A percentile compares a stretch with the other conserved stretches of the same genome.
Evolutionary conservation across 2,113 vertebrate genomes (phyloP).

Genomic region (Dinomys branickii): DNA sequence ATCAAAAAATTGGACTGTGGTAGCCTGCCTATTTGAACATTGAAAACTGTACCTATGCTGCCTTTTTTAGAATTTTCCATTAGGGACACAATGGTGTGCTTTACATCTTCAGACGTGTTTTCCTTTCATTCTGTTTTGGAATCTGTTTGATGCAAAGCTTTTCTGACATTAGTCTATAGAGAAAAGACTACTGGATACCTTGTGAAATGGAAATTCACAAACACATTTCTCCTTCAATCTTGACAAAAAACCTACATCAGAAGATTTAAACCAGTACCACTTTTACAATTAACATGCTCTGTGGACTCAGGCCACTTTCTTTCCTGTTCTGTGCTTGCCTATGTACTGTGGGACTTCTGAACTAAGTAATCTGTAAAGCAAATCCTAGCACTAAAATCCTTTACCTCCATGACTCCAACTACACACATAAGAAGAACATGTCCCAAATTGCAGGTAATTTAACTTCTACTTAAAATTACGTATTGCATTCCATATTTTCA

Average conservation of each 20-base stretch:
- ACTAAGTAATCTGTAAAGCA: neutral
- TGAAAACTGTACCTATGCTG: neutral
- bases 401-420: neutral
- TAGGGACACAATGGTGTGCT: neutral
- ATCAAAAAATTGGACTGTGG: neutral
- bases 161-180: neutral
- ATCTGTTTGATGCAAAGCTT: constrained; percentile 7
- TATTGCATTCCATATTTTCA: constrained; percentile 53
- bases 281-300: neutral
- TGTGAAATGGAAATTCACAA: constrained; percentile 59
- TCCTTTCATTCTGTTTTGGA: neutral
- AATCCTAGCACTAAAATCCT: neutral
- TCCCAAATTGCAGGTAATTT: constrained; percentile 47
- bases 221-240: neutral
- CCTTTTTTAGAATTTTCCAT: neutral
- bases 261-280: neutral
- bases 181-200: neutral
- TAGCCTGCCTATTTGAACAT: neutral
- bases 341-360: constrained; percentile 40
- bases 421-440: neutral
- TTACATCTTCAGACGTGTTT: neutral
- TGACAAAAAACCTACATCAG: constrained; percentile 51
- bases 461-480: constrained; percentile 53
- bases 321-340: constrained; percentile 56
- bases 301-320: constrained; percentile 42